Evolutionary conservation across 2,113 vertebrate species (phyloP).

Genomic region (Callithrix jacchus): DNA sequence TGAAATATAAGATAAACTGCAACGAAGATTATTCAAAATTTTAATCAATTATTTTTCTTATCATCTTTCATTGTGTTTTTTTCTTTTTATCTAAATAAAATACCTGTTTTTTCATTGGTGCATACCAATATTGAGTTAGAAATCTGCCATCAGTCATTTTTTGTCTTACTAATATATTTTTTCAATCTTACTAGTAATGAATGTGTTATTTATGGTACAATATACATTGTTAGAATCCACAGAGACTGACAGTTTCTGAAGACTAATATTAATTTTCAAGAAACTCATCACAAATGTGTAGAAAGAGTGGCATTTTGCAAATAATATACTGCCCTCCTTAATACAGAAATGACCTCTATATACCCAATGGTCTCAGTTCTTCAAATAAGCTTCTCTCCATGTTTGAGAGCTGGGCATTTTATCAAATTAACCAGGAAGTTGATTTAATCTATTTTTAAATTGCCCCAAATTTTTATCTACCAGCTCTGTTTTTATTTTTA

Average conservation of each 20-base stretch:
- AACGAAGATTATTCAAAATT: background rate
- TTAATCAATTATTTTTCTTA: background rate
- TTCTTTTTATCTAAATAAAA: background rate
- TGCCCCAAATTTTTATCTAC: background rate
- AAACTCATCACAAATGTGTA: background rate
- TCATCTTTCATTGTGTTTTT: background rate
- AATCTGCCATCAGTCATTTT: background rate
- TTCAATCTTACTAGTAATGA: background rate
- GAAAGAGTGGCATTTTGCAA: constrained; percentile 50
- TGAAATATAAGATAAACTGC: background rate
- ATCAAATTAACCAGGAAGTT: constrained; percentile 21
- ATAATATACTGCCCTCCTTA: background rate
- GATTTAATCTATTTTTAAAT: background rate
- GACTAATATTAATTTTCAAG: constrained; percentile 40
- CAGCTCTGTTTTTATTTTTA: background rate
- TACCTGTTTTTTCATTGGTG: background rate
- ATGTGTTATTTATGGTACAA: background rate
- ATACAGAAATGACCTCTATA: constrained; percentile 19
- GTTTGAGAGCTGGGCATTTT: background rate
- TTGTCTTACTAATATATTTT: background rate
- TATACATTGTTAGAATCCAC: background rate
- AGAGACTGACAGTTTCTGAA: constrained; percentile 24
- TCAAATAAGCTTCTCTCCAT: background rate
- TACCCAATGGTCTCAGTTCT: background rate
- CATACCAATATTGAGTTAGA: background rate